Conservation (phyloP, 64 coral and sea anemone genomes). For the Stylophora pistillata region DNA sequence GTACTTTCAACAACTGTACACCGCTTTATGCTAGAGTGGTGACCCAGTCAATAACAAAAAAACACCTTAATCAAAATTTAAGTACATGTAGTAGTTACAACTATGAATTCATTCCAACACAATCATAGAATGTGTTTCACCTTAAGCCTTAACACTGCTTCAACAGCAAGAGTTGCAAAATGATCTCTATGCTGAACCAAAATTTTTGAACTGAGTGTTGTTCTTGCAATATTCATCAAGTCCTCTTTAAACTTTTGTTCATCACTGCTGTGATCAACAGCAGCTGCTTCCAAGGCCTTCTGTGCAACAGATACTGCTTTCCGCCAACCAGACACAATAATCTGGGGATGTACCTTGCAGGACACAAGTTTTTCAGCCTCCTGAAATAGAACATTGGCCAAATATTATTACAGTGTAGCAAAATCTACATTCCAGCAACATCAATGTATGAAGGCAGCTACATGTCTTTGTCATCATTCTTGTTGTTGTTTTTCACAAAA, state of each 20-base stretch:
- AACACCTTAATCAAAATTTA: no score
- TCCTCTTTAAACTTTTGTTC: slow-evolving; percentile 87
- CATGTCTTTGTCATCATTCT: no score
- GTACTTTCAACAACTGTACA: no score
- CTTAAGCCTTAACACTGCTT: slow-evolving; percentile 87
- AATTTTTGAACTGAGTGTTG: slow-evolving; percentile 98
- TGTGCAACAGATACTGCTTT: slow-evolving; percentile 88
- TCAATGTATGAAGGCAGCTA: no score
- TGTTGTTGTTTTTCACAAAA: no score
- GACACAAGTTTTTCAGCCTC: slow-evolving; percentile 95
- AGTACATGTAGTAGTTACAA: no score
- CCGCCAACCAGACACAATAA: slow-evolving; percentile 87
- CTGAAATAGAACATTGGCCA: slow-evolving; percentile 28
- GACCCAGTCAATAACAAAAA: no score
- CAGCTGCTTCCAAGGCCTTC: slow-evolving; percentile 81
- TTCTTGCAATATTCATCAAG: slow-evolving; percentile 97
- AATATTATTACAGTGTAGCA: not conserved
- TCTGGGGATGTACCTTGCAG: slow-evolving; percentile 96
- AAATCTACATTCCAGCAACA: no score
- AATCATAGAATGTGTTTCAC: not conserved
- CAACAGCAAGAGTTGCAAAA: slow-evolving; percentile 97
- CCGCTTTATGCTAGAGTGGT: no score
- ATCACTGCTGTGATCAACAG: slow-evolving; percentile 77
- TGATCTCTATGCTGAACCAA: slow-evolving; percentile 92
- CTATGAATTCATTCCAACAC: not conserved